phyloP scores from a whole-genome alignment of 2,888 invertebrate species.

The Cetonia aurata region DNA sequence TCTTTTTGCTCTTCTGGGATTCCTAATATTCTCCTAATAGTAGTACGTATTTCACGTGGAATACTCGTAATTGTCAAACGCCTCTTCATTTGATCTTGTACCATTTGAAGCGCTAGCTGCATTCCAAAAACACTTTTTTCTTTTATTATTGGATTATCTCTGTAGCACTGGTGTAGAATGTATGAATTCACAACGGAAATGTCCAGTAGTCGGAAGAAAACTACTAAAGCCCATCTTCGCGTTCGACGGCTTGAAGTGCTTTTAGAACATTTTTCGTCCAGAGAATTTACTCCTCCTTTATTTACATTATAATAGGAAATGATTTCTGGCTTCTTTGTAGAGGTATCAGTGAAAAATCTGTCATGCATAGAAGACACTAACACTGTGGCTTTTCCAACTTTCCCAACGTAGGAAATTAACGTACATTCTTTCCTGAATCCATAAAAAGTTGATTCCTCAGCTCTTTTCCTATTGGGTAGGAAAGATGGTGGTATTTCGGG shows the following conservation, averaged over 20 bases:
- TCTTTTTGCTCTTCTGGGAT: neutral
- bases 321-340: no score
- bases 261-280: slow-evolving; percentile 13
- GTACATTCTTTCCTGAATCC: neutral
- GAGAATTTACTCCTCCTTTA: slow-evolving; percentile 6
- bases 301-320: neutral
- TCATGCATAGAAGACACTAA: slow-evolving; percentile 12
- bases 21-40: slow-evolving; percentile 1
- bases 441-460: slow-evolving; percentile 42
- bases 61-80: no score
- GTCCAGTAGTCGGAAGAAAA: no score
- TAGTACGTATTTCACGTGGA: slow-evolving; percentile 1
- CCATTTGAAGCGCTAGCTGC: no score
- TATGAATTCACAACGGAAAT: no score
- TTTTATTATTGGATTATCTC: no score
- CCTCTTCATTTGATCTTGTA: no score
- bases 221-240: neutral
- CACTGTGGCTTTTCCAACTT: neutral
- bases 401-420: neutral
- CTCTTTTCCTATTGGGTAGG: slow-evolving; percentile 45
- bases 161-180: no score
- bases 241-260: slow-evolving; percentile 3
- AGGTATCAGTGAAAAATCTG: no score
- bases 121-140: no score
- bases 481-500: slow-evolving; percentile 48